phyloP scores from a whole-genome alignment of 2,113 vertebrate species.

The Setophaga coronata region DNA sequence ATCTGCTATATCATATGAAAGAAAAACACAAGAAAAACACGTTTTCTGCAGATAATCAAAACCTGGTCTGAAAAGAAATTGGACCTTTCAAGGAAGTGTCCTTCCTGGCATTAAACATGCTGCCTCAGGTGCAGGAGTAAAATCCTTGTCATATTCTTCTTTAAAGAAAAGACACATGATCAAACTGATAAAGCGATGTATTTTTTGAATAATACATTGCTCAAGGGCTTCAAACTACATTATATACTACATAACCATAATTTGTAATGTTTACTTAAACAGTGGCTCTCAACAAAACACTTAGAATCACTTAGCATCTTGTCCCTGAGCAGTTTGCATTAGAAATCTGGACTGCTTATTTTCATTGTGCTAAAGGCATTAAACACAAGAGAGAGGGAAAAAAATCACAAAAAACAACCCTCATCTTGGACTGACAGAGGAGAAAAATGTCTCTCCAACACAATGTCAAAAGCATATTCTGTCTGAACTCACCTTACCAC shows the following conservation, averaged over 20 bases:
- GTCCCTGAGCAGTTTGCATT: conserved; percentile 62
- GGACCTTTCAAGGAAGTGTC: neutral
- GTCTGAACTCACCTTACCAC: neutral
- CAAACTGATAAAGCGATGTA: conserved; percentile 66
- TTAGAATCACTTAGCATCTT: conserved; percentile 72
- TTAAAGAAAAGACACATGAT: conserved; percentile 48
- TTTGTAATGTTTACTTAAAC: conserved; percentile 79
- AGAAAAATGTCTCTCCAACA: neutral
- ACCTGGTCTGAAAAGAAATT: neutral
- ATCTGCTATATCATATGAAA: neutral
- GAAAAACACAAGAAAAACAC: neutral
- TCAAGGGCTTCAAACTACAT: conserved; percentile 54
- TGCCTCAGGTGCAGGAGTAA: neutral
- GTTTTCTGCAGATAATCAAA: neutral
- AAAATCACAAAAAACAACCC: neutral
- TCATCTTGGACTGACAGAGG: neutral
- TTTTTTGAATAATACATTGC: conserved; percentile 75
- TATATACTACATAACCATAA: conserved; percentile 68
- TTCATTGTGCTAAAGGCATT: conserved; percentile 35
- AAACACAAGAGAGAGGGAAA: neutral
- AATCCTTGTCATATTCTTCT: conserved; percentile 39
- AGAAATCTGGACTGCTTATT: conserved; percentile 68
- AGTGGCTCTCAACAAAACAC: conserved; percentile 71
- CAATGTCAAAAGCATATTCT: neutral
- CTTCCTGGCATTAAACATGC: neutral